Percentiles rank a stretch among this genome's conserved stretches.
Evolutionary conservation across 2,797 vertebrate genomes (phyloP).

Genomic region (Garrulus glandarius): DNA sequence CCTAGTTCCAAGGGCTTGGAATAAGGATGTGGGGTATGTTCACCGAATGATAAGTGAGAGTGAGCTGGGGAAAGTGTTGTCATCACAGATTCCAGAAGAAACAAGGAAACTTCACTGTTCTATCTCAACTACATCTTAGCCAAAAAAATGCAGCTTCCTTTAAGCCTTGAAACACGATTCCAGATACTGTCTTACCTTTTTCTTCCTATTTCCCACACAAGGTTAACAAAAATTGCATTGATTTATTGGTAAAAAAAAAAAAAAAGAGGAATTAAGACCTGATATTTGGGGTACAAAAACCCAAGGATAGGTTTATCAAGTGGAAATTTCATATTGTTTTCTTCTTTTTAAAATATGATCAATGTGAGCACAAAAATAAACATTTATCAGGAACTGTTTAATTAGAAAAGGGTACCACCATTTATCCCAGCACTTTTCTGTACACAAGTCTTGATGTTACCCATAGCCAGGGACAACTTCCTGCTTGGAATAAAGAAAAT

Average conservation of each 20-base stretch:
- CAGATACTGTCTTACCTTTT: background rate
- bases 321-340: background rate
- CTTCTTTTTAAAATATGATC: background rate
- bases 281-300: background rate
- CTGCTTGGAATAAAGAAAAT: background rate
- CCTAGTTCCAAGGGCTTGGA: accelerated
- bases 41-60: background rate
- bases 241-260: background rate
- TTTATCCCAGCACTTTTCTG: background rate
- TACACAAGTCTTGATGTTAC: background rate
- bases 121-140: background rate
- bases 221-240: background rate
- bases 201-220: background rate
- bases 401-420: background rate
- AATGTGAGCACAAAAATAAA: background rate
- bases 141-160: background rate
- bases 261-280: background rate
- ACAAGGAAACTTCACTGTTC: background rate
- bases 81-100: background rate
- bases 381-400: background rate
- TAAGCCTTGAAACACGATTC: background rate
- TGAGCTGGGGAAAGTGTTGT: background rate
- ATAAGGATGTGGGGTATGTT: background rate
- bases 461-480: background rate
- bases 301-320: background rate